Evolutionary conservation across 2,113 vertebrate species (phyloP), one percentile per base, ranked within the genome.

Genomic region (Brevimyrus niger): DNA sequence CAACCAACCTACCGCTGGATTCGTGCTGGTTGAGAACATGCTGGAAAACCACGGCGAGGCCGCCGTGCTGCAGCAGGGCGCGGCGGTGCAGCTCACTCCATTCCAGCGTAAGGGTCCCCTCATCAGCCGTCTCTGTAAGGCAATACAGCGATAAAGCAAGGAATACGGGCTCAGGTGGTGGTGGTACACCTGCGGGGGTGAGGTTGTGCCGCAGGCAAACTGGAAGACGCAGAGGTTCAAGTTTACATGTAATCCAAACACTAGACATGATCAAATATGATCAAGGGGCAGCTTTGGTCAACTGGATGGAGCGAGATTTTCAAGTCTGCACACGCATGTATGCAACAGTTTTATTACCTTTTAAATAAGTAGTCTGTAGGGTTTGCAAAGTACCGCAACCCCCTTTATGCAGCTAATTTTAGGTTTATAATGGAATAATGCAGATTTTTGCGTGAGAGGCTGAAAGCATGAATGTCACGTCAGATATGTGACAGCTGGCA

Each of bases 81-180:
- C 92, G 48, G 44, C 87, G 65, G 88, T 93, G 88, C 23, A 94
- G 82, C 48, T 94, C 93, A 58, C 91, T 91, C 94, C 94, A 94
- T 31, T 94, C 93, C 69, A 92, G 92, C 61, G 89, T 88, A 2
- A 89, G 46, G 42, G 92, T 91, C 15, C 58, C 88, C 1, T 91
- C 92, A 10, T 93, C 92, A 13, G 87, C 84, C 11, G 88, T 84
- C 35, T 89, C 93, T 94, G 82, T 38, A 35, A 55, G 17, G 53
- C 3, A 51, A 17, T 17, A 51, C 50, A 51, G 50, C 50, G 42
- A 61, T n/a, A 44, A 9, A n/a, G 23, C 58, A 27, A 65, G 13
- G n/a, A 65, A 65, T 27, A 65, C 58, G 8, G 27, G 11, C n/a
- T n/a, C n/a, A n/a, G n/a, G n/a, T n/a, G n/a, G n/a, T n/a, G n/a